Base-by-base conservation (phyloP, 35 echinoderm and acorn worm species). In the Ophioderma brevispina region DNA sequence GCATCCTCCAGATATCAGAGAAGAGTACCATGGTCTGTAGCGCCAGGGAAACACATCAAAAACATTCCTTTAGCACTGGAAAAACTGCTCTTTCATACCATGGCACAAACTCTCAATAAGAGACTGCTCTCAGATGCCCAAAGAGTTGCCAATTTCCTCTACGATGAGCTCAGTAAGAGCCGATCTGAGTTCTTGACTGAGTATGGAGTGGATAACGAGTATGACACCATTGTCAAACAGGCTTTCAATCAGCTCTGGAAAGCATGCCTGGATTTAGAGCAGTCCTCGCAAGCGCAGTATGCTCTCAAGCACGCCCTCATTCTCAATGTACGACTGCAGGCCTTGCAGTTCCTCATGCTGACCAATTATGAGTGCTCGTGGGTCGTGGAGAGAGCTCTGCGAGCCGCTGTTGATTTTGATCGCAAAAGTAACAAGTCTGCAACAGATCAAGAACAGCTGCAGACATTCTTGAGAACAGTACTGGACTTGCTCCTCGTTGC, bases 171-270 rank as follows among this genome's bases (percentile, higher is more conserved):
- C 13, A 35, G 80, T 17, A 55, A 79, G 36, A 78, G 81, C n/a
- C 63, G 38, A 23, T 28, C 19, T 1, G 37, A 85, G n/a, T 89
- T 89, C 41, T 36, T 90, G 52, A 80, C 31, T 38, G 81, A 13
- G 32, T 76, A 81, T 43, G 46, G 78, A 25, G 75, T 89, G 39
- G 91, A 97, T 42, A 97, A 94, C 88, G 95, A 97, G 78, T 97
- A 50, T 84, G 91, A 97, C 52, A 93, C 91, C 32, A 86, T 97
- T 76, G 87, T 76, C 35, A 97, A 97, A 39, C 95, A 97, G 70
- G 63, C 91, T 34, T 92, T 90, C 88, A 97, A 90, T 63, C 91
- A 94, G 81, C 64, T 97, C 19, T 97, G 95, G 95, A 97, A 94
- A 41, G 76, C 88, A 32, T 93, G 95, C 37, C 83, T 90, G 39